Conservation (phyloP, 2,113 vertebrate species). For the Cheilinus undulatus region DNA sequence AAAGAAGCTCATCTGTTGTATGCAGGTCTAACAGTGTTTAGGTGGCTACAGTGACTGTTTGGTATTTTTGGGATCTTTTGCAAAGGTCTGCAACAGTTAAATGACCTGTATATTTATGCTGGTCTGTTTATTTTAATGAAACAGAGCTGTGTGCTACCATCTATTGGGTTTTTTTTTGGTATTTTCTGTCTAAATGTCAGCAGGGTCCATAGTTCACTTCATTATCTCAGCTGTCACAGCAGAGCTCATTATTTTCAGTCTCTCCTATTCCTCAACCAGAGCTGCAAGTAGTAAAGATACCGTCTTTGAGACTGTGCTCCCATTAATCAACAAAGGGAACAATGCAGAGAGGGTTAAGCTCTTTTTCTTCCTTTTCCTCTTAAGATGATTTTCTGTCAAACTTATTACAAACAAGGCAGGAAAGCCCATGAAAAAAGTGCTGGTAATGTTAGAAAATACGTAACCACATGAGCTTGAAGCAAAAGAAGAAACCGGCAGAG, state of each 20-base stretch:
- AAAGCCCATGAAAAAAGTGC: neutral
- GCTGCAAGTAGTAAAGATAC: neutral
- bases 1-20: no score
- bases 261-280: neutral
- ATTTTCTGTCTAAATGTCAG: conserved; percentile 1
- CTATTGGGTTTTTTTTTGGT: neutral
- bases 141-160: neutral
- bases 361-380: neutral
- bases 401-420: neutral
- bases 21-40: no score
- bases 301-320: neutral
- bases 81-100: neutral
- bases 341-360: neutral
- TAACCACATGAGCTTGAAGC: no score
- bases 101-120: neutral
- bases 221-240: conserved; percentile 3
- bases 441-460: neutral
- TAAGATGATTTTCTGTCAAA: neutral
- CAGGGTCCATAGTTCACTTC: conserved; percentile 1
- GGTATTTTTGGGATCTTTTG: neutral
- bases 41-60: neutral
- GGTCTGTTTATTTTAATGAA: neutral
- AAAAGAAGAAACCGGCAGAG: no score
- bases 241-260: conserved; percentile 15
- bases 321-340: neutral